A percentile compares a stretch with the other conserved stretches of the same genome.
Evolutionary conservation across 2,888 invertebrate genomes (phyloP).

Genomic region (Tenodera sinensis): DNA sequence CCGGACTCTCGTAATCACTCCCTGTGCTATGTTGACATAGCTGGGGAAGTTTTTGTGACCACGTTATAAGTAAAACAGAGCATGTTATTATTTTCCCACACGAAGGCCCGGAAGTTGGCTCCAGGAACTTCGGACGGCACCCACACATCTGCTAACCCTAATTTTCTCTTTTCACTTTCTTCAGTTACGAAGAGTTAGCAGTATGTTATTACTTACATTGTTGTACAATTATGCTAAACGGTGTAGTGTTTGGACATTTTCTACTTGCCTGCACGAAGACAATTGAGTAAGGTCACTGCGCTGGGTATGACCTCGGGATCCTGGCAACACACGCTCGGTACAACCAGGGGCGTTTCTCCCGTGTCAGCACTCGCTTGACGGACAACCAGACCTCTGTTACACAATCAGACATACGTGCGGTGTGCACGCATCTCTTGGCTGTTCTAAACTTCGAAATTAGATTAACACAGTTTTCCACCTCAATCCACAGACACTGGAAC

Average conservation of each 20-base stretch:
- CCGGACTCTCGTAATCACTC: too few relatives aligned
- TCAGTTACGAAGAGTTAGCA: not conserved
- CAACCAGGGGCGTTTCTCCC: not conserved
- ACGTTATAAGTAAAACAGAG: too few relatives aligned
- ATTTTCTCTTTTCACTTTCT: not conserved
- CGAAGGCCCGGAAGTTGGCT: not conserved
- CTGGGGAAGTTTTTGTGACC: too few relatives aligned
- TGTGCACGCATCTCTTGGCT: not conserved
- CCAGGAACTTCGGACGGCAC: not conserved
- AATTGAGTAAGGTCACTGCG: not conserved
- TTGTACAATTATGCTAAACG: not conserved
- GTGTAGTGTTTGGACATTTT: not conserved
- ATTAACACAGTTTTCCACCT: too few relatives aligned
- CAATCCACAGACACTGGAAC: too few relatives aligned
- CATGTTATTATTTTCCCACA: not conserved
- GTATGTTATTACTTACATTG: not conserved
- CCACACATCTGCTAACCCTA: not conserved
- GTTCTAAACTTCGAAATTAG: too few relatives aligned
- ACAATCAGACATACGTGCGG: not conserved
- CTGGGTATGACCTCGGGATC: not conserved
- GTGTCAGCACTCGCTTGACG: not conserved
- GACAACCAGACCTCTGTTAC: not conserved
- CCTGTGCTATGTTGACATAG: too few relatives aligned
- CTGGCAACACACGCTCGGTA: not conserved
- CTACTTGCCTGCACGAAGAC: not conserved